These are phyloP conservation scores for Mastigias papua DNA, from an alignment of 30 jellyfish, hydroid and myxozoan species.

Conservation along the genomic window DNA sequence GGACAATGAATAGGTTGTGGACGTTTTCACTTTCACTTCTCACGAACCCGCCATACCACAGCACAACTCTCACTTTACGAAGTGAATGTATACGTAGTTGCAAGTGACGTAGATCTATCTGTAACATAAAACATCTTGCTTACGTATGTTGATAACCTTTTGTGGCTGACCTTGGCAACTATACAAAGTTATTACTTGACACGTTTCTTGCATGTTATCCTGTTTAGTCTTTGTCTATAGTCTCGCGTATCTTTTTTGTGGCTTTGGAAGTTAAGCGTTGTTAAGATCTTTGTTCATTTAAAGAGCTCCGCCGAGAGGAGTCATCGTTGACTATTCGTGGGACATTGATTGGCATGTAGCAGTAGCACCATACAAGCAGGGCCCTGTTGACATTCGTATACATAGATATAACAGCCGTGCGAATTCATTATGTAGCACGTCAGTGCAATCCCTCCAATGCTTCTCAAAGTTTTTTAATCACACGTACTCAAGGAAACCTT, in stretches of 20 bases:
- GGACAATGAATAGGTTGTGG: too few species aligned
- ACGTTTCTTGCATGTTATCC: constrained; percentile 44
- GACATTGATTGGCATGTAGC: background rate
- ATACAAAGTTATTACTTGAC: constrained; percentile 9
- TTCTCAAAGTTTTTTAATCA: too few species aligned
- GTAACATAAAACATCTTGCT: background rate
- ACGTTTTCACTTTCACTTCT: too few species aligned
- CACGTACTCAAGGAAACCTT: too few species aligned
- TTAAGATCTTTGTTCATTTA: constrained; percentile 1
- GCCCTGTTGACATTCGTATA: too few species aligned
- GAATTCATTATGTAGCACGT: too few species aligned
- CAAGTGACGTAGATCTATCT: background rate
- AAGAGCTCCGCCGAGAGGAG: constrained; percentile 23
- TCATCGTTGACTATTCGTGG: background rate
- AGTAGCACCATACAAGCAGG: background rate
- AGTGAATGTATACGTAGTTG: background rate
- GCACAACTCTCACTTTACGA: background rate
- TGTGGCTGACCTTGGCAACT: constrained; percentile 52
- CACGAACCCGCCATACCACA: too few species aligned
- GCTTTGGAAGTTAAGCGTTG: constrained; percentile 20
- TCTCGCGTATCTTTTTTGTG: constrained; percentile 32
- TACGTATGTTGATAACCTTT: constrained; percentile 39
- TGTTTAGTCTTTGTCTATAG: background rate
- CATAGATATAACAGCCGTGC: too few species aligned
- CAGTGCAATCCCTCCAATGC: too few species aligned